phyloP scores from a whole-genome alignment of 1,140 invertebrate genomes.

The Parasteatoda tepidariorum region DNA sequence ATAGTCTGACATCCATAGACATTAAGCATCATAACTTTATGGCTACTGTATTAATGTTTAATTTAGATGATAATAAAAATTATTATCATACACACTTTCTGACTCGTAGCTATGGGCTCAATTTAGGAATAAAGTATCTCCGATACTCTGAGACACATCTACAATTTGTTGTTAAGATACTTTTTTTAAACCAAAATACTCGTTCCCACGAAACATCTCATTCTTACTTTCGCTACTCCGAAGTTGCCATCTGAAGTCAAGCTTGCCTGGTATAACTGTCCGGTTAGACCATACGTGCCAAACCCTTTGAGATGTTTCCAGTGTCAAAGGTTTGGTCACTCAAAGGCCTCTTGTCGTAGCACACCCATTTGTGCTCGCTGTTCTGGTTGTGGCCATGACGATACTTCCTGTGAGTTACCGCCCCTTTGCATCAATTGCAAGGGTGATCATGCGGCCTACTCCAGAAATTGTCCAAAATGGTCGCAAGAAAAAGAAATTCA shows the following conservation, averaged over 20 bases:
- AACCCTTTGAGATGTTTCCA: neutral
- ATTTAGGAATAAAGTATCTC: no score
- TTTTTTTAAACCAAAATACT: no score
- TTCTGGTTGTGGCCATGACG: neutral
- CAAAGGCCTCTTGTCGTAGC: neutral
- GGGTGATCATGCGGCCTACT: neutral
- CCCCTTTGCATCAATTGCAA: neutral
- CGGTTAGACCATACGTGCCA: neutral
- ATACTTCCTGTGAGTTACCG: neutral
- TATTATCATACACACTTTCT: no score
- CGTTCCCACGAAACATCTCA: neutral
- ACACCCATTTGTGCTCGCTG: neutral
- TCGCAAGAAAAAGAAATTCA: neutral
- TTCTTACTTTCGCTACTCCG: neutral
- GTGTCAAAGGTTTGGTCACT: neutral
- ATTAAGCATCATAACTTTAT: no score
- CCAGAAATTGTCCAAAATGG: neutral
- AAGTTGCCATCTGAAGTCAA: neutral
- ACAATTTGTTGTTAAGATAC: no score
- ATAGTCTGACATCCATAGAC: no score
- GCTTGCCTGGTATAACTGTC: neutral
- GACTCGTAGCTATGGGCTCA: no score
- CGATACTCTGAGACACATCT: no score
- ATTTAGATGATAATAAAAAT: no score
- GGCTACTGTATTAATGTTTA: no score